Evolutionary conservation across 1,140 invertebrate species (phyloP).

Genomic region (Micrasema longulum): DNA sequence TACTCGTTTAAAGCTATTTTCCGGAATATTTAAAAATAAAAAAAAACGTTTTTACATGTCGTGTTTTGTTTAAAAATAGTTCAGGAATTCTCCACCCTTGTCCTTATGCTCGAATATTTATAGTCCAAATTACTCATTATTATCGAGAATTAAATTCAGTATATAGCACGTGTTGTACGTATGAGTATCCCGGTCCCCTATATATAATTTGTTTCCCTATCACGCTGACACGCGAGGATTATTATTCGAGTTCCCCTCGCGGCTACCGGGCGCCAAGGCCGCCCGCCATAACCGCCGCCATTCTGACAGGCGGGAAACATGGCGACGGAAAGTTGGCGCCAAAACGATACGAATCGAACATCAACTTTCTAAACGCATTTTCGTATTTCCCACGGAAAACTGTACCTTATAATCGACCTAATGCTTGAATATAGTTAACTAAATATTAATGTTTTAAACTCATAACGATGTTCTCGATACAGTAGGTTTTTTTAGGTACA

Average conservation of each 20-base stretch:
- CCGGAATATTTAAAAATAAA: too few relatives aligned
- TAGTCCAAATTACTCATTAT: neutral
- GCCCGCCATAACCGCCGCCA: slow-evolving; percentile 16
- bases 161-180: too few relatives aligned
- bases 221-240: slow-evolving; percentile 46
- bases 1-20: too few relatives aligned
- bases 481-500: too few relatives aligned
- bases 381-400: too few relatives aligned
- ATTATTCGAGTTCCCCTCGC: slow-evolving; percentile 45
- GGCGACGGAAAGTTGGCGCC: slow-evolving; percentile 39
- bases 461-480: too few relatives aligned
- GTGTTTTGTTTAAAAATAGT: neutral
- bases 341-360: slow-evolving; percentile 29
- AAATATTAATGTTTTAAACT: too few relatives aligned
- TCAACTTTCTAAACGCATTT: neutral
- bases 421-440: too few relatives aligned
- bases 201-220: slow-evolving; percentile 20
- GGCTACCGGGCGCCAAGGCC: slow-evolving; percentile 48
- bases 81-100: slow-evolving; percentile 1
- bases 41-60: too few relatives aligned
- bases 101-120: too few relatives aligned
- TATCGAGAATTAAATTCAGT: neutral
- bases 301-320: slow-evolving; percentile 24
- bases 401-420: too few relatives aligned
- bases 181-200: slow-evolving; percentile 20